Evolutionary conservation across 2,797 vertebrate species (phyloP).

Genomic region (Sebastes steindachneri): DNA sequence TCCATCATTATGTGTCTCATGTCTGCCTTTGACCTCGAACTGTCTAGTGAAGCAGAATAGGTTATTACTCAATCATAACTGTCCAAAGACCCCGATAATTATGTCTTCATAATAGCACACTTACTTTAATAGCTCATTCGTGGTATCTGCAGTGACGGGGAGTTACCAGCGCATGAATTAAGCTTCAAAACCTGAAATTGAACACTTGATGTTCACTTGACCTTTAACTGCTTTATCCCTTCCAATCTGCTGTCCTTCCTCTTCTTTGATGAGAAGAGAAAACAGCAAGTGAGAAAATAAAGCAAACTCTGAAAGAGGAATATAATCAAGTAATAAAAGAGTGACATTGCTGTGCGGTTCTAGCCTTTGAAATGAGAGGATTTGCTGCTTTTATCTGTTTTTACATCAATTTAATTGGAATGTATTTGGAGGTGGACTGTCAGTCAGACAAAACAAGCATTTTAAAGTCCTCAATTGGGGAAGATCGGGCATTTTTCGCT

Average conservation of each 20-base stretch:
- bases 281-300: constrained; percentile 1
- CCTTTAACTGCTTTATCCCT: constrained; percentile 10
- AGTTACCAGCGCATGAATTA: constrained; percentile 6
- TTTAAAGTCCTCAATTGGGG: not conserved
- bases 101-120: not conserved
- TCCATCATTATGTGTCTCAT: not conserved
- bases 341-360: not conserved
- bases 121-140: not conserved
- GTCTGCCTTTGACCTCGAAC: not conserved
- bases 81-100: constrained; percentile 2
- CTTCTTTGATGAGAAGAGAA: not conserved
- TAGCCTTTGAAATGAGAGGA: not conserved
- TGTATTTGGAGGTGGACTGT: not conserved
- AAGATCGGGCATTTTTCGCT: not conserved
- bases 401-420: not conserved
- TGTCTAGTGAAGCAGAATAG: not conserved
- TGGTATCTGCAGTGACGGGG: not conserved
- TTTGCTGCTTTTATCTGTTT: not conserved
- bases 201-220: constrained; percentile 34
- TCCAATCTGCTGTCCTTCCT: not conserved
- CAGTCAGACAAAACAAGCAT: not conserved
- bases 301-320: not conserved
- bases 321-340: not conserved
- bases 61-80: not conserved
- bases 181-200: constrained; percentile 19